Evolutionary conservation across 2,888 invertebrate species (phyloP), one percentile per base, ranked within the genome.

Genomic region (Helicoverpa assulta): DNA sequence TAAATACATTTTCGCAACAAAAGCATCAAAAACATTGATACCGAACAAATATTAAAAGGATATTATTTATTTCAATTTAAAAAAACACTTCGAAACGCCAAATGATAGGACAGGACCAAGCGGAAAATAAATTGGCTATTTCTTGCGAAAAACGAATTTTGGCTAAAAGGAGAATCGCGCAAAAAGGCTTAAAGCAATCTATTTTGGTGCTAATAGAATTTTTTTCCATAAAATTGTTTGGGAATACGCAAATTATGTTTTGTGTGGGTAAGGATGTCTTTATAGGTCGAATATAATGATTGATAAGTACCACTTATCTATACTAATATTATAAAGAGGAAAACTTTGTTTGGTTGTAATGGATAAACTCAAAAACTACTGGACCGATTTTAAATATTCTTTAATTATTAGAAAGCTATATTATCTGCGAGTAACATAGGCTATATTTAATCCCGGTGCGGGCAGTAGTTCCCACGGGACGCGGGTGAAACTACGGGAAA

Each of bases 71-170:
- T 76, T 73, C 61, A 59, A 73, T 73, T 67, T 66, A 57, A 67
- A 47, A 75, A 70, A 26, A 81, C 61, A 53, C 61, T 58, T 66
- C 56, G 73, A 57, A 74, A 79, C 65, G 70, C 69, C 73, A 63
- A 68, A 75, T 75, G 63, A 64, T 70, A 78, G 72, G 76, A 78
- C 80, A 77, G 63, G 69, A 80, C 79, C 78, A 80, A 82, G 67
- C 64, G 67, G 29, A 53, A 77, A 77, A 78, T 73, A 88, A 86
- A 87, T 86, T 86, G 84, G 75, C 78, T 81, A 76, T 88, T 87
- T 84, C 81, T 82, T 79, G 70, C 68, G 71, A 67, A 69, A 56
- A 78, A 77, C 47, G 69, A 83, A 82, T 76, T 83, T 82, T 66
- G 72, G 59, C 55, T 70, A 54, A 73, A 64, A 66, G 12, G 37